phyloP scores from a whole-genome alignment of 2,113 vertebrate species.

The Saimiri boliviensis region DNA sequence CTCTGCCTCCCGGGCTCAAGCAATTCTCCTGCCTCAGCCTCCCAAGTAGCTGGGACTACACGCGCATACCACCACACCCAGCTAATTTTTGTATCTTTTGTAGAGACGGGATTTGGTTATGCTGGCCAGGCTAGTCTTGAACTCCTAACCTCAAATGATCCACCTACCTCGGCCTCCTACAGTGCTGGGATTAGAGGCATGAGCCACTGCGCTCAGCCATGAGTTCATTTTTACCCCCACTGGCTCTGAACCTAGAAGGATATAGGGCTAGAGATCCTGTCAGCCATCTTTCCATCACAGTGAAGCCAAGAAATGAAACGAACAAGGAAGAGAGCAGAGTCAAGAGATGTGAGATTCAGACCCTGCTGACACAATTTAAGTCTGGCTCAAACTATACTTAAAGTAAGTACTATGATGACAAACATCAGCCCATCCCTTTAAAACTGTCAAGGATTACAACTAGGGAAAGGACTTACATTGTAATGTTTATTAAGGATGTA shows the following conservation, averaged over 20 bases:
- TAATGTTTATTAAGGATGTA: slow-evolving; percentile 8
- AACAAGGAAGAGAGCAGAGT: background rate
- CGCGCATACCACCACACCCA: too few species aligned
- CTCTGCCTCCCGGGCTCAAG: too few species aligned
- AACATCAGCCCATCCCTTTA: background rate
- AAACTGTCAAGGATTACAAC: background rate
- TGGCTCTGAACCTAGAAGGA: background rate
- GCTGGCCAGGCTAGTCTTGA: too few species aligned
- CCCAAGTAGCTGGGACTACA: too few species aligned
- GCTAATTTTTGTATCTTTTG: too few species aligned
- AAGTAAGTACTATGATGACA: background rate
- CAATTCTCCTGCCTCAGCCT: too few species aligned
- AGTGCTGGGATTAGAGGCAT: too few species aligned
- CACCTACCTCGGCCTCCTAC: too few species aligned
- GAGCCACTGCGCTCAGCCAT: too few species aligned
- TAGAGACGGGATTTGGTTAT: too few species aligned
- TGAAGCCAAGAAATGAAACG: background rate
- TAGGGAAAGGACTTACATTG: background rate
- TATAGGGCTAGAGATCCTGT: background rate
- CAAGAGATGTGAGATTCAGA: background rate
- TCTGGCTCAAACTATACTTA: background rate
- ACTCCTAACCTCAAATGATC: too few species aligned
- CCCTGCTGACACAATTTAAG: background rate
- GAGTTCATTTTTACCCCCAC: background rate
- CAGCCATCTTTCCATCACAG: background rate